These are phyloP conservation scores for Gambusia yucatana DNA, from an alignment of 2,797 vertebrate genomes.

Conservation along the genomic window DNA sequence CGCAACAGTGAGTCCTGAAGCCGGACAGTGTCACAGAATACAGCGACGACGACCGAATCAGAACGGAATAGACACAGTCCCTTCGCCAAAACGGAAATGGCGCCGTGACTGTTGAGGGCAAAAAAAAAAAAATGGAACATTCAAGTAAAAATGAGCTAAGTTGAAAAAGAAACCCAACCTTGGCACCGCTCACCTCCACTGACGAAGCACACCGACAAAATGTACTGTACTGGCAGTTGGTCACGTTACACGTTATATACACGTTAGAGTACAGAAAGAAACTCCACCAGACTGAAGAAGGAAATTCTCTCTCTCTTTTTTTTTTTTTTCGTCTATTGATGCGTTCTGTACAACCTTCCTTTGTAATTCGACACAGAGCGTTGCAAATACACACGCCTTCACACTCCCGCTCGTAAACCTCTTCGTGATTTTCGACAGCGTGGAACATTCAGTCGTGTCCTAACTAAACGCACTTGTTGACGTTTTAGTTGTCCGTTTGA, in stretches of 20 bases:
- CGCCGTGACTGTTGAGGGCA: constrained; percentile 51
- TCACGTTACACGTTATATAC: constrained; percentile 83
- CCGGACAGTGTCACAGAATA: constrained; percentile 58
- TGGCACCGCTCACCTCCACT: constrained; percentile 58
- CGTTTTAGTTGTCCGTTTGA: constrained; percentile 42
- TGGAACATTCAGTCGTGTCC: constrained; percentile 75
- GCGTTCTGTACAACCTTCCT: constrained; percentile 53
- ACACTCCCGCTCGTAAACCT: constrained; percentile 38
- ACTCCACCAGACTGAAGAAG: constrained; percentile 64
- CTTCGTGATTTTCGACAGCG: constrained; percentile 56
- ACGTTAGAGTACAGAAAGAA: constrained; percentile 73
- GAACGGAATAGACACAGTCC: constrained; percentile 32
- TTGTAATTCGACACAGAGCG: constrained; percentile 54
- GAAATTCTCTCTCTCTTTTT: constrained; percentile 28
- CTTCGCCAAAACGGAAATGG: constrained; percentile 49
- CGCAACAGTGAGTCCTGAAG: constrained; percentile 39
- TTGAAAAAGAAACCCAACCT: constrained; percentile 32
- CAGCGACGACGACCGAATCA: constrained; percentile 28
- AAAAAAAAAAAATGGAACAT: constrained; percentile 25
- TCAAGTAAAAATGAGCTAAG: constrained; percentile 54
- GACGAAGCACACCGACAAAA: constrained; percentile 75
- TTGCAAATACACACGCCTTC: constrained; percentile 61
- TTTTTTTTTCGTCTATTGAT: constrained; percentile 38
- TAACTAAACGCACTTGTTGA: constrained; percentile 70
- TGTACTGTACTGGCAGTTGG: constrained; percentile 77